Evolutionary conservation across 2,113 vertebrate genomes (phyloP).

Genomic region (Seriola aureovittata): DNA sequence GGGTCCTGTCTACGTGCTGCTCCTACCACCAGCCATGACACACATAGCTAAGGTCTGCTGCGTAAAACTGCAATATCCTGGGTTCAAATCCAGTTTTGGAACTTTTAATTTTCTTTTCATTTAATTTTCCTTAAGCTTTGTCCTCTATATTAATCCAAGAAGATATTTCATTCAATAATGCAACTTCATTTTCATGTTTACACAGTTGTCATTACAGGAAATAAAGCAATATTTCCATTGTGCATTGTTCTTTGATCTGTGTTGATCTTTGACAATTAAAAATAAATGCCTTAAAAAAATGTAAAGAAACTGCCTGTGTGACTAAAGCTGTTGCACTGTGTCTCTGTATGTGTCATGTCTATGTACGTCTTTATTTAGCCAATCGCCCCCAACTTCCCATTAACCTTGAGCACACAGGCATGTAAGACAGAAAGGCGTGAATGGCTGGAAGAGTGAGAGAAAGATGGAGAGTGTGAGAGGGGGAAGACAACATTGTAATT

Average conservation of each 20-base stretch:
- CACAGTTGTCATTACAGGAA: background rate
- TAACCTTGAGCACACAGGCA: conserved; percentile 71
- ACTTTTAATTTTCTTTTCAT: background rate
- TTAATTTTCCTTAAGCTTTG: background rate
- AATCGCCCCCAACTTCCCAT: conserved; percentile 54
- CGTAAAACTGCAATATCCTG: background rate
- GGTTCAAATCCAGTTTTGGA: background rate
- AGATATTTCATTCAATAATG: background rate
- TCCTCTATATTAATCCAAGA: background rate
- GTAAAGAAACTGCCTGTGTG: background rate
- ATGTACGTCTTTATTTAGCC: conserved; percentile 64
- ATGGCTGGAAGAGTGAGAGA: conserved; percentile 53
- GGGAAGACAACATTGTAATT: conserved; percentile 73
- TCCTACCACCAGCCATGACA: too few relatives aligned
- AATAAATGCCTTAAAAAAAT: background rate
- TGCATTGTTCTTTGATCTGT: background rate
- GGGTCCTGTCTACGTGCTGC: too few relatives aligned
- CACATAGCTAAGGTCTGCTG: background rate
- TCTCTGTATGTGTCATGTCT: conserved; percentile 16
- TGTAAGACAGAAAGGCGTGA: conserved; percentile 70
- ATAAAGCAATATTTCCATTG: background rate
- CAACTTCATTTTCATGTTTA: background rate
- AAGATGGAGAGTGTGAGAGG: conserved; percentile 34
- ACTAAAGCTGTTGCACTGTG: background rate
- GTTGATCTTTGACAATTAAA: background rate